A percentile compares a stretch with the other conserved stretches of the same genome.
Conservation (phyloP, 2,113 vertebrate species). For the Neopipo cinnamomea region DNA sequence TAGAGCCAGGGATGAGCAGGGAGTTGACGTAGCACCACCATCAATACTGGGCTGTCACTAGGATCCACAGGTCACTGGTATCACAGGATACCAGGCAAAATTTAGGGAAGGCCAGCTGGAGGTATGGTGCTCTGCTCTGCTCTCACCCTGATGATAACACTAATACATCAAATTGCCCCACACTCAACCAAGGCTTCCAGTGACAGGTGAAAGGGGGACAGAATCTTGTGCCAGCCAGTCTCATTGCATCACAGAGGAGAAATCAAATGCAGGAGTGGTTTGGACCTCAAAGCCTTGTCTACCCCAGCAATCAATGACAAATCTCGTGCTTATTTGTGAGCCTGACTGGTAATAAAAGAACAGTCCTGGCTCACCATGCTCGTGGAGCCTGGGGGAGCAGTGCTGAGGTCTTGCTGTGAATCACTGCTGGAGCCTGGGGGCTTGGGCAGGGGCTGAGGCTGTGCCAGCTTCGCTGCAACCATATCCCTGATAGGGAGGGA, state of each 20-base stretch:
- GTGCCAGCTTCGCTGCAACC: background rate
- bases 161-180: background rate
- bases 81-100: background rate
- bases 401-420: background rate
- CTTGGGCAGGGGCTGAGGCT: background rate
- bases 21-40: background rate
- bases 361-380: background rate
- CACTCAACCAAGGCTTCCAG: fast-evolving
- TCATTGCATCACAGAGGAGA: background rate
- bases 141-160: background rate
- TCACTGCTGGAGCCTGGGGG: background rate
- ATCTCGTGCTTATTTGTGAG: background rate
- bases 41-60: background rate
- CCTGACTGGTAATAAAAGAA: background rate
- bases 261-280: background rate
- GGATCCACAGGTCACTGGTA: too few species aligned
- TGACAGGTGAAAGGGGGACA: fast-evolving
- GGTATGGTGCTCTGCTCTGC: fast-evolving
- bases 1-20: fast-evolving
- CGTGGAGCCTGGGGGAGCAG: background rate
- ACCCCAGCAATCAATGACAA: background rate
- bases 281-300: background rate
- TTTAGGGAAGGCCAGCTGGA: background rate
- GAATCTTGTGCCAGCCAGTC: background rate
- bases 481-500: background rate